Evolutionary conservation across 1,140 invertebrate genomes (phyloP), one percentile per base, ranked within the genome.

Genomic region (Apis cerana): DNA sequence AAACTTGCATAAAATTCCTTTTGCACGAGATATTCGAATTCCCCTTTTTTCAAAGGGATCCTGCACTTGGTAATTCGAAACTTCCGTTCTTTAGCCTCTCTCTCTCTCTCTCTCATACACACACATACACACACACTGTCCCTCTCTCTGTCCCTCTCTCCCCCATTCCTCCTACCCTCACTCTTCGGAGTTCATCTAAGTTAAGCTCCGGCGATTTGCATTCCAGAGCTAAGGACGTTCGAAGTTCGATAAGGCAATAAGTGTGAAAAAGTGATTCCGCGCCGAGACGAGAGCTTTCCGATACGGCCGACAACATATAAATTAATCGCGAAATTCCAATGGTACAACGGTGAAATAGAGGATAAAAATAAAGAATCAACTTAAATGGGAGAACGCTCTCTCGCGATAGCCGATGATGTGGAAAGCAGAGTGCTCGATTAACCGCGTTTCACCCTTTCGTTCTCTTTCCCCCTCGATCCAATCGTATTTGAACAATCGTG

Each of bases 201-300:
- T 89, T 88, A 85, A 89, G 80, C 83, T 23, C 56, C 21, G 54
- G 79, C 80, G 84, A 89, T 89, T 89, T 88, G 84, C 88, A 88
- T 89, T 86, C 84, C 71, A 67, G 74, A 85, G 83, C 82, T 76
- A 87, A 88, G 76, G 78, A 83, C 72, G 84, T 75, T 86, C 70
- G 15, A 89, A 89, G 84, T 88, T 89, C 88, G 88, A 89, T 89
- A 88, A 88, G 86, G 86, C 88, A 82, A 86, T 89, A 89, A 88
- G 81, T 84, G 84, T 88, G 87, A 88, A 88, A 88, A 88, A 88
- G 86, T 85, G 87, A 88, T 85, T 85, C 52, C 68, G 68, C 56
- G 67, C 8, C 17, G 65, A 77, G 43, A 54, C 15, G 48, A 70
- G 58, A 11, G 21, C 17, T 70, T 50, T 71, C 67, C 81, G 50